phyloP scores from a whole-genome alignment of 2,113 vertebrate species.

The Lucifuga dentata region DNA sequence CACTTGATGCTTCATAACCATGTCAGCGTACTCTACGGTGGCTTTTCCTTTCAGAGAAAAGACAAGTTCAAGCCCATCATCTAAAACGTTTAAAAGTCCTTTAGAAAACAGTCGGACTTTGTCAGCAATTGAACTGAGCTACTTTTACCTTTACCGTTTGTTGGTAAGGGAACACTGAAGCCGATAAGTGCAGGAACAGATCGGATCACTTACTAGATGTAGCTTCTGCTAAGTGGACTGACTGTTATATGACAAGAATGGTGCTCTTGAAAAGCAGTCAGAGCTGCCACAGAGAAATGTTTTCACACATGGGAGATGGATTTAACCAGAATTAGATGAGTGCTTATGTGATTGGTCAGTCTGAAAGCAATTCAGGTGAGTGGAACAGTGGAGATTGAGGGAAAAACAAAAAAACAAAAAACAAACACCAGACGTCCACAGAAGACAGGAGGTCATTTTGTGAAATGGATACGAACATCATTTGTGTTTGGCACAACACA shows the following conservation, averaged over 20 bases:
- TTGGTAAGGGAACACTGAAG: background rate
- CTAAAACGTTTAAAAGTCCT: too few species aligned
- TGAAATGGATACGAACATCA: too few species aligned
- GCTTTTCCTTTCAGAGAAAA: too few species aligned
- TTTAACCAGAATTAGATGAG: background rate
- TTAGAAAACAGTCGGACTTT: too few species aligned
- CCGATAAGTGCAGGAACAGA: background rate
- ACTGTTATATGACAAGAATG: background rate
- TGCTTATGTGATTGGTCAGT: background rate
- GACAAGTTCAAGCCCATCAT: too few species aligned
- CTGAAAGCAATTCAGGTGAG: slow-evolving; percentile 4
- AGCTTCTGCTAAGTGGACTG: background rate
- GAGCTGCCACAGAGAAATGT: background rate
- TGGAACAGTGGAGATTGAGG: background rate
- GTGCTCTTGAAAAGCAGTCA: slow-evolving; percentile 24
- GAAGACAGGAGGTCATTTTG: background rate
- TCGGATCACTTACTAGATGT: slow-evolving; percentile 3
- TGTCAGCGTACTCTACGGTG: background rate
- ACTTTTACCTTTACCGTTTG: background rate
- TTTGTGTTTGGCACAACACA: too few species aligned
- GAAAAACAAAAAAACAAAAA: too few species aligned
- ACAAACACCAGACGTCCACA: background rate
- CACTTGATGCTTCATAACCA: background rate
- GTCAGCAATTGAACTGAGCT: background rate
- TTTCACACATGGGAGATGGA: slow-evolving; percentile 5